These are phyloP conservation scores for Anguilla obscura DNA, from an alignment of 2,797 vertebrate genomes.

Conservation along the genomic window DNA sequence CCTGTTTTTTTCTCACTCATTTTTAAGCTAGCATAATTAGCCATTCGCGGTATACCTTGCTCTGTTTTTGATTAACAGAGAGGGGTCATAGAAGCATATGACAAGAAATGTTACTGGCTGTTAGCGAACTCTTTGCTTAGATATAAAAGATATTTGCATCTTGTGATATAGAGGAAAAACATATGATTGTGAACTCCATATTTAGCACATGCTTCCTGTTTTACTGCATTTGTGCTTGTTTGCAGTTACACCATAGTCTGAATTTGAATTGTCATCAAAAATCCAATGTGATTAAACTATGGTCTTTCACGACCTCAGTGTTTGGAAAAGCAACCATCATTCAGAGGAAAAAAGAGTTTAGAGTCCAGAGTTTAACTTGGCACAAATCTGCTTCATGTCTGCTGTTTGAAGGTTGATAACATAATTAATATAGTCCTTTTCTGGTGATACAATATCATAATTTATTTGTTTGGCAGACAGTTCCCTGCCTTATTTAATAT, in stretches of 20 bases:
- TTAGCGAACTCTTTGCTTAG: not conserved
- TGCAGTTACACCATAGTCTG: not conserved
- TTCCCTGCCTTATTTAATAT: slow-evolving; percentile 15
- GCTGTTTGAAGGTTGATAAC: slow-evolving; percentile 22
- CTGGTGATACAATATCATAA: slow-evolving; percentile 14
- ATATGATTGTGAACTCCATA: slow-evolving; percentile 7
- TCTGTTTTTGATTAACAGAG: slow-evolving; percentile 68
- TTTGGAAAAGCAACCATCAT: not conserved
- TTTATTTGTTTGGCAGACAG: slow-evolving; percentile 21
- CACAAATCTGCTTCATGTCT: slow-evolving; percentile 3
- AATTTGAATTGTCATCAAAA: not conserved
- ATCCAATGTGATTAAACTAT: slow-evolving; percentile 4
- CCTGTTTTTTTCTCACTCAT: slow-evolving; percentile 54
- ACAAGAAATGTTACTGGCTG: not conserved
- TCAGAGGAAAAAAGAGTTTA: not conserved
- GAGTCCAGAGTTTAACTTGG: slow-evolving; percentile 6
- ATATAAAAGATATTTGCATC: not conserved
- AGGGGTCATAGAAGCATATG: not conserved
- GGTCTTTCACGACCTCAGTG: not conserved
- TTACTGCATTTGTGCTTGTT: not conserved
- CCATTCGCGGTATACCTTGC: slow-evolving; percentile 61
- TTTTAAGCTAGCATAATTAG: slow-evolving; percentile 68
- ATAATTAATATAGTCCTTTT: slow-evolving; percentile 33
- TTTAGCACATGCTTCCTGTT: not conserved
- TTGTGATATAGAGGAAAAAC: slow-evolving; percentile 14